Base-by-base conservation (phyloP, 2,113 vertebrate genomes). In the Mobula hypostoma region DNA sequence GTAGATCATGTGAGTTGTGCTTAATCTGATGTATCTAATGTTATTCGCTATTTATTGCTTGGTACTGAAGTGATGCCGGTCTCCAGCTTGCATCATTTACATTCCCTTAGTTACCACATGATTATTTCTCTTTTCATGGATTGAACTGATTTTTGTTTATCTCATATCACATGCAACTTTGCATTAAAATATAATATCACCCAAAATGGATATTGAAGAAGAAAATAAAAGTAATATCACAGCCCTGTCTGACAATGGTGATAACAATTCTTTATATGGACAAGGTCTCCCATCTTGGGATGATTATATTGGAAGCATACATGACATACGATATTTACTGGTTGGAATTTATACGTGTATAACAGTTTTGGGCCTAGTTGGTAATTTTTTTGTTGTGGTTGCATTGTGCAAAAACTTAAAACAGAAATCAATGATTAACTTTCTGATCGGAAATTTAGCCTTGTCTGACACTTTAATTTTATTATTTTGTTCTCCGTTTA, bases 401-500 rank as follows among this genome's bases (percentile, higher is more conserved):
- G 97, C 97, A 93, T 95, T 98, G 19, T 95, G 96, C 40, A 97
- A 96, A 94, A 96, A 96, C 85, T 96, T 96, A 78, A 97, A 97
- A 94, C 97, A 97, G 95, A 97, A 97, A 95, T 97, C 97, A 0
- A 95, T 97, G 7, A 97, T 98, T 78, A 98, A 97, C 87, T 96
- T 97, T 94, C 97, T 98, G n/a, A 97, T 98, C 29, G 96, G 97
- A 63, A 97, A 97, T 92, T 88, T 98, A 95, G 97, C 97, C 21
- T 97, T 98, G 95, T 97, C 97, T n/a, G 97, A 98, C 94, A 97
- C 97, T 94, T 95, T 98, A 94, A 97, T 98, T 14, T 97, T 98
- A 48, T 94, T 98, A 1, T 97, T 98, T 94, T 98, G 97, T 93
- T 97, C 97, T 0, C 97, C 97, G 36, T 98, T 98, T 94, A 98